Evolutionary conservation across 2,113 vertebrate genomes (phyloP).

Genomic region (Fulmarus glacialis): DNA sequence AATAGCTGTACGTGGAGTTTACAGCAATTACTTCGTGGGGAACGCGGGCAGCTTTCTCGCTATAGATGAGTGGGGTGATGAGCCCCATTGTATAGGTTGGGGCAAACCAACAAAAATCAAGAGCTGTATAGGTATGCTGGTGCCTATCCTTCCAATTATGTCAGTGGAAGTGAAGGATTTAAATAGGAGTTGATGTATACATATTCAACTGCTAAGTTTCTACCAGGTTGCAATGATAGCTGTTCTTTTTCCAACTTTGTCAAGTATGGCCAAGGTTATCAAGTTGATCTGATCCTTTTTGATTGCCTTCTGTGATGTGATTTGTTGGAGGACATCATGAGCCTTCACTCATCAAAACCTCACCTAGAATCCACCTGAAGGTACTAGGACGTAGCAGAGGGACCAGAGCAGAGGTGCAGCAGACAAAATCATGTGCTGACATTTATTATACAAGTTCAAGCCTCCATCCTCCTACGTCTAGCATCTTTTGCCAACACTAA

Average conservation of each 20-base stretch:
- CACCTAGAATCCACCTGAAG: background rate
- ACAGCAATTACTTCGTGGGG: background rate
- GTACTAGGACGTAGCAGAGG: background rate
- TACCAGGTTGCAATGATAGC: background rate
- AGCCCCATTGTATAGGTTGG: background rate
- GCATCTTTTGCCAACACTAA: background rate
- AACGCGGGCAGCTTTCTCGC: rapidly evolving
- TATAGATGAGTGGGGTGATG: background rate
- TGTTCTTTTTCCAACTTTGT: background rate
- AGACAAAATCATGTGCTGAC: background rate
- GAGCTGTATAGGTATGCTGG: background rate
- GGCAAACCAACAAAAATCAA: background rate
- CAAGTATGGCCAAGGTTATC: background rate
- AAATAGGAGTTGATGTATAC: background rate
- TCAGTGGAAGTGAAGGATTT: background rate
- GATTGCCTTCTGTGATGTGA: background rate
- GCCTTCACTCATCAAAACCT: background rate
- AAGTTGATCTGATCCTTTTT: background rate
- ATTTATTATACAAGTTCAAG: background rate
- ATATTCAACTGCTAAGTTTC: background rate
- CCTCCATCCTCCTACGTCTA: background rate
- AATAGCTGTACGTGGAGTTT: background rate
- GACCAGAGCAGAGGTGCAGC: background rate
- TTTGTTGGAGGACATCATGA: background rate
- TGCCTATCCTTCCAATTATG: background rate